phyloP scores from a whole-genome alignment of 1,140 invertebrate species.

The Colletes latitarsis region DNA sequence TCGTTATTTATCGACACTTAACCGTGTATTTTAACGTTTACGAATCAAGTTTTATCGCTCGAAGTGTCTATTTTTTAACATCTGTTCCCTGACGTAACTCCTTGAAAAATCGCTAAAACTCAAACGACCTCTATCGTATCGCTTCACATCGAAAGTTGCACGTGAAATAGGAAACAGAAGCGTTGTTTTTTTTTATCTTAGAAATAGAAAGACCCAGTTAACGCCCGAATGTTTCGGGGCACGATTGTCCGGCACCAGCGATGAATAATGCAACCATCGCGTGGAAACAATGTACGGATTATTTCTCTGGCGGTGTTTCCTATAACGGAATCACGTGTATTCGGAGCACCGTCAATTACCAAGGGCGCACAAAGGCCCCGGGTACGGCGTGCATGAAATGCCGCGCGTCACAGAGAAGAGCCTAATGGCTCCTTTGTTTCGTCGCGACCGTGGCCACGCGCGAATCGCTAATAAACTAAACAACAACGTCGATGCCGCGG shows the following conservation, averaged over 20 bases:
- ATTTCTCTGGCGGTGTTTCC: conserved; percentile 3
- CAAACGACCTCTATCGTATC: no score
- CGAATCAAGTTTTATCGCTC: no score
- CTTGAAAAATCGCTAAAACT: no score
- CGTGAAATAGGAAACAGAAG: no score
- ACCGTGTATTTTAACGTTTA: no score
- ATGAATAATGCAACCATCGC: conserved; percentile 30
- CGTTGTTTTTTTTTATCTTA: no score
- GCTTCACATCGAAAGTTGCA: no score
- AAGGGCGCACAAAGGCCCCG: conserved; percentile 26
- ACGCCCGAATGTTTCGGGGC: background rate
- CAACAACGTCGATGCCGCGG: conserved; percentile 19
- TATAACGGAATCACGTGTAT: conserved; percentile 44
- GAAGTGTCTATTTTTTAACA: no score
- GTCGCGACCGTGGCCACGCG: conserved; percentile 3
- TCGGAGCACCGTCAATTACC: conserved; percentile 50
- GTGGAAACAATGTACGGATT: conserved; percentile 9
- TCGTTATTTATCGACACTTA: no score
- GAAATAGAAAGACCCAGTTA: no score
- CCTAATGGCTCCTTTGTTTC: conserved; percentile 56
- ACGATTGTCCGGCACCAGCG: background rate
- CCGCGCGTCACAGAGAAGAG: background rate
- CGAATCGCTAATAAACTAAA: conserved; percentile 48
- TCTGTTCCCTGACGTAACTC: no score
- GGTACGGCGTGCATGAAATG: conserved; percentile 29